Evolutionary conservation across 2,113 vertebrate species (phyloP).

Genomic region (Stegostoma tigrinum): DNA sequence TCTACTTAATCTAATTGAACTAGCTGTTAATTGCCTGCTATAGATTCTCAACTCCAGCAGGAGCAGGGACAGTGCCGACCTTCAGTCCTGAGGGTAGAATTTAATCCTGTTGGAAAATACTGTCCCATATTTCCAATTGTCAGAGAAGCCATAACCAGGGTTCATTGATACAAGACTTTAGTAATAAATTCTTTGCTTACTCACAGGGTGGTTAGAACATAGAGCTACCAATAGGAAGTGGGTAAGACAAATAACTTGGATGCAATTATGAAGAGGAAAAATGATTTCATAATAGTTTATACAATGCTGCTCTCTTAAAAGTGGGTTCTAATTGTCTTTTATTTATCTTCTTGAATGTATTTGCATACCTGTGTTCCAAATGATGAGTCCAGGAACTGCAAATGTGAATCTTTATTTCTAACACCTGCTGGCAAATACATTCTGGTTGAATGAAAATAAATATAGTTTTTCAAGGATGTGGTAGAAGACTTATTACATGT

Average conservation of each 20-base stretch:
- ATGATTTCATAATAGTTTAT: background rate
- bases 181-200: background rate
- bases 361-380: background rate
- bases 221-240: background rate
- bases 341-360: background rate
- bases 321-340: background rate
- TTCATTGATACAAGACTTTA: background rate
- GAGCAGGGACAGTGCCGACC: no score
- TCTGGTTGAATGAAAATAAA: background rate
- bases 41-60: background rate
- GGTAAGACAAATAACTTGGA: background rate
- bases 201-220: background rate
- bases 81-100: background rate
- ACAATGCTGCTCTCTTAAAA: background rate
- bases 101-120: background rate
- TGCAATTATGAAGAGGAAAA: background rate
- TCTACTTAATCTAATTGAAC: background rate
- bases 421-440: background rate
- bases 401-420: background rate
- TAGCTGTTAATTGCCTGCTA: no score
- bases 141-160: background rate
- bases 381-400: background rate
- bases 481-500: no score
- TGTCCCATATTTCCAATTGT: background rate
- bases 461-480: background rate